Base-by-base conservation (phyloP, 2,113 vertebrate species). In the Dicaeum eximium region DNA sequence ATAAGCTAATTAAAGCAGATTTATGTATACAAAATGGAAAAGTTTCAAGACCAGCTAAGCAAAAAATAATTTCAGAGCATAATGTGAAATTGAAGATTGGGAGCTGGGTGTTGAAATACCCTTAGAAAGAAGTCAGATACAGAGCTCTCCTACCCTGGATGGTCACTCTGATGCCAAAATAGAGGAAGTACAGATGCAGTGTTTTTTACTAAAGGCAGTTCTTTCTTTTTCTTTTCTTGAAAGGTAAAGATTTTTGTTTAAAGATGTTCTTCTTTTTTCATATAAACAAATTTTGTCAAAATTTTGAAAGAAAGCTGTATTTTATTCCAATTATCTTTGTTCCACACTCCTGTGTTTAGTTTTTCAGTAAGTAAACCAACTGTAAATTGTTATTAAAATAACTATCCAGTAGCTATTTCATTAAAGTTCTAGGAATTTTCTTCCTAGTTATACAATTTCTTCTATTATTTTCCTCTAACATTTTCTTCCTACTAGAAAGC, bases 21-120 rank as follows among this genome's bases (percentile, higher is more conserved):
- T 84, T 85, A 67, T 93, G 82, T 90, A 64, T 71, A 81, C 35
- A 87, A 87, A 82, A 74, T 75, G 24, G 60, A 93, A 82, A 89
- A 90, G 17, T 57, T 84, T 74, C 57, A 82, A 94, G 69, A 50
- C 11, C 48, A 83, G n/a, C 65, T 81, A 86, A 92, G 73, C 60
- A 95, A 94, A 96, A 87, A 86, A 62, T 48, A 50, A 73, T 62
- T 83, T 86, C 51, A 54, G 47, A 44, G 11, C 58, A 40, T 23
- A 58, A 58, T 27, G 19, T 47, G 33, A 86, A 91, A 62, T 7
- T 47, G 27, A 74, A 78, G 24, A 70, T 15, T 88, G 27, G 2
- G 60, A 66, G 23, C 2, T 60, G 25, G 23, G 17, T 65, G 22
- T 57, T 84, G n/a, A 91, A 94, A 83, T 44, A 35, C 2, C 14